These are phyloP conservation scores for Orgyia antiqua DNA, from an alignment of 2,888 invertebrate genomes.

Conservation along the genomic window DNA sequence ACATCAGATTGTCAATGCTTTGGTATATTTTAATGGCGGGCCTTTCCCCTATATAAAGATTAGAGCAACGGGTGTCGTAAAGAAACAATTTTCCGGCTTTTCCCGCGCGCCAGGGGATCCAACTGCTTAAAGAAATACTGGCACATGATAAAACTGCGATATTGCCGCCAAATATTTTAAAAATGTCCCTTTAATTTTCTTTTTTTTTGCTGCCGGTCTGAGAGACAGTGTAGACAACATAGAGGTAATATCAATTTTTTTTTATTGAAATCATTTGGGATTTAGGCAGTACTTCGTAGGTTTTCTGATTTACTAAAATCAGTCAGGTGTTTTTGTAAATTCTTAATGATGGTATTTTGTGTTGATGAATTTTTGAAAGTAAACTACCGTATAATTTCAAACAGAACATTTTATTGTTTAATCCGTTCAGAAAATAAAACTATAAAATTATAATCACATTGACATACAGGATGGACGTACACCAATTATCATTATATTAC, in stretches of 20 bases:
- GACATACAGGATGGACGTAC: slow-evolving; percentile 77
- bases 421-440: slow-evolving; percentile 72
- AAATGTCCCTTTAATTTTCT: background rate
- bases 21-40: slow-evolving; percentile 30
- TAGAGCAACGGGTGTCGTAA: slow-evolving; percentile 71
- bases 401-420: slow-evolving; percentile 79
- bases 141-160: slow-evolving; percentile 68
- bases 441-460: slow-evolving; percentile 69
- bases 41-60: slow-evolving; percentile 46
- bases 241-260: too few species aligned
- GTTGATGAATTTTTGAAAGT: slow-evolving; percentile 17
- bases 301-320: too few species aligned
- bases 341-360: too few species aligned
- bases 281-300: too few species aligned
- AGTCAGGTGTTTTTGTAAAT: too few species aligned
- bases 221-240: too few species aligned
- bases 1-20: slow-evolving; percentile 54
- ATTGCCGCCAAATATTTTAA: slow-evolving; percentile 15
- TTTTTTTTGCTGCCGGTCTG: too few species aligned
- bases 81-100: slow-evolving; percentile 73
- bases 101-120: slow-evolving; percentile 49
- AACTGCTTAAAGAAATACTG: slow-evolving; percentile 54
- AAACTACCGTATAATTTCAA: slow-evolving; percentile 69
- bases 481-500: slow-evolving; percentile 72
- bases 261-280: too few species aligned